Percentiles rank a stretch among this genome's conserved stretches.
Evolutionary conservation across 2,888 invertebrate species (phyloP).

Genomic region (Polydrusus pterygomalis): DNA sequence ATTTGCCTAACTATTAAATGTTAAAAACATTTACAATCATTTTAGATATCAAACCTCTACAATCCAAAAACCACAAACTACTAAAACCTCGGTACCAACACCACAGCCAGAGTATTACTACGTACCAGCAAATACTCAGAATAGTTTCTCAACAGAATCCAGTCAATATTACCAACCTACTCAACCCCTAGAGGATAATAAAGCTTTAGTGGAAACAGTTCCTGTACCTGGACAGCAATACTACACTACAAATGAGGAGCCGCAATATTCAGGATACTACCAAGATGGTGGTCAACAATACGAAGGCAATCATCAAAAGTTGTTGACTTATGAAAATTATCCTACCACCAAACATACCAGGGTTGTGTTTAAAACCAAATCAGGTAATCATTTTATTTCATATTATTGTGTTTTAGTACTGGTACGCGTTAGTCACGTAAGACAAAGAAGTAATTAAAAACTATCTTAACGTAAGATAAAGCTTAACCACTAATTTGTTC

Average conservation of each 20-base stretch:
- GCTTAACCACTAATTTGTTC: too few species aligned
- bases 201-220: background rate
- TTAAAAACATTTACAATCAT: background rate
- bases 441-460: too few species aligned
- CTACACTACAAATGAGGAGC: slow-evolving; percentile 12
- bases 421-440: background rate
- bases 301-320: slow-evolving; percentile 34
- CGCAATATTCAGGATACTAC: slow-evolving; percentile 2
- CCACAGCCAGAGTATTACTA: slow-evolving; percentile 41
- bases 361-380: slow-evolving; percentile 71
- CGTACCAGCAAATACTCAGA: slow-evolving; percentile 30
- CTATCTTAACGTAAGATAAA: too few species aligned
- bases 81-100: background rate
- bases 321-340: slow-evolving; percentile 75
- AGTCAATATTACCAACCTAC: slow-evolving; percentile 26
- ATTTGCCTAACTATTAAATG: background rate
- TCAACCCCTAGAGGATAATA: slow-evolving; percentile 16
- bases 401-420: background rate
- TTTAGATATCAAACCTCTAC: slow-evolving; percentile 30
- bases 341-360: slow-evolving; percentile 76
- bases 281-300: slow-evolving; percentile 26
- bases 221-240: background rate
- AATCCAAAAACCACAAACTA: background rate
- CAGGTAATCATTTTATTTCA: slow-evolving; percentile 41
- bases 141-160: slow-evolving; percentile 13